Conservation (phyloP, 2,888 invertebrate species). For the Eristalis tenax region DNA sequence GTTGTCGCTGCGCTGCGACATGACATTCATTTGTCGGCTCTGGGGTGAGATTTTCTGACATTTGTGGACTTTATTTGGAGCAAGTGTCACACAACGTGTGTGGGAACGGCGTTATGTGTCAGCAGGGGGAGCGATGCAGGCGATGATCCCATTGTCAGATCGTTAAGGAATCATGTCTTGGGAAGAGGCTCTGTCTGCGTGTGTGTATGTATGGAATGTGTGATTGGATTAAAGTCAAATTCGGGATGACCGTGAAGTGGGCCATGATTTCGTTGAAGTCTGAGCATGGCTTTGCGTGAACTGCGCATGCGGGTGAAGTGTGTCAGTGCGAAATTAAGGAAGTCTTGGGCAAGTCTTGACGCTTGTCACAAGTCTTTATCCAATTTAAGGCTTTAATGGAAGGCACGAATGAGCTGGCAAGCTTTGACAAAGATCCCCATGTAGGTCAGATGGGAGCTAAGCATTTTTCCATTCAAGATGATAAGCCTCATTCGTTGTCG, state of each 20-base stretch:
- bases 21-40: conserved; percentile 34
- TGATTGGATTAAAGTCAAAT: background rate
- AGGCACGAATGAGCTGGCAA: too few species aligned
- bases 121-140: background rate
- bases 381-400: too few species aligned
- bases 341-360: too few species aligned
- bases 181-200: background rate
- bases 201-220: background rate
- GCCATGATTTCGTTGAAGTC: background rate
- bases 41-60: conserved; percentile 37
- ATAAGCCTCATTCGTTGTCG: too few species aligned
- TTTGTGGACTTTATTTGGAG: conserved; percentile 59
- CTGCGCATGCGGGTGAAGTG: background rate
- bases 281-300: background rate
- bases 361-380: too few species aligned
- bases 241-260: background rate
- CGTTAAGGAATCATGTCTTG: background rate
- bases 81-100: conserved; percentile 38
- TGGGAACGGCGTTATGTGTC: background rate
- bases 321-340: background rate
- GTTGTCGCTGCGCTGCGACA: conserved; percentile 14
- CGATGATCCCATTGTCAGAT: background rate
- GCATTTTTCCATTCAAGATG: too few species aligned
- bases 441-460: too few species aligned
- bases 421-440: too few species aligned